A percentile compares a stretch with the other conserved stretches of the same genome.
Evolutionary conservation across 2,113 vertebrate genomes (phyloP).

Genomic region (Collichthys lucidus): DNA sequence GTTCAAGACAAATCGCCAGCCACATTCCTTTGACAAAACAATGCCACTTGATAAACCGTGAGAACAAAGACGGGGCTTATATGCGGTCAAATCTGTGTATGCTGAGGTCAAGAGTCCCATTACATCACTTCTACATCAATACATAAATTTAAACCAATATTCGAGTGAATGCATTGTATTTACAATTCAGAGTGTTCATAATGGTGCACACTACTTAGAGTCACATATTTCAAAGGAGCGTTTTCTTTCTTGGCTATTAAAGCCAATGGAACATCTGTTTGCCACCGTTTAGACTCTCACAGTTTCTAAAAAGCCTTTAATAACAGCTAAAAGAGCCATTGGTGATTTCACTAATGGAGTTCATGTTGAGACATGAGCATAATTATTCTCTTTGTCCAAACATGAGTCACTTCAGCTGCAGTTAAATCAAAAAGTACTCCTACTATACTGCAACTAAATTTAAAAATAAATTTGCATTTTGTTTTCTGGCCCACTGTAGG

Average conservation of each 20-base stretch:
- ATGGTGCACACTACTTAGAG: neutral
- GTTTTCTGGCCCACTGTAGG: neutral
- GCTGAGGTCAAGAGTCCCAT: neutral
- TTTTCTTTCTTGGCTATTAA: neutral
- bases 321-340: neutral
- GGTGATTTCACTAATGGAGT: neutral
- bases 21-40: conserved; percentile 30
- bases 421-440: neutral
- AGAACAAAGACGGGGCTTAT: conserved; percentile 22
- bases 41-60: conserved; percentile 42
- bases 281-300: neutral
- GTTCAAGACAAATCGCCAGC: conserved; percentile 63
- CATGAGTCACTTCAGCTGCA: conserved; percentile 16
- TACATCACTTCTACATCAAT: conserved; percentile 8
- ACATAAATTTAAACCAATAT: conserved; percentile 8
- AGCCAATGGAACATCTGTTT: neutral
- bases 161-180: neutral
- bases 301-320: neutral
- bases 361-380: neutral
- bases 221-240: neutral
- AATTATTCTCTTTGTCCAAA: conserved; percentile 11
- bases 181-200: neutral
- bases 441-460: neutral
- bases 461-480: neutral
- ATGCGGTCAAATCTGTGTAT: neutral